These are phyloP conservation scores for Sminthurides aquaticus DNA, from an alignment of 2,888 invertebrate genomes.

Conservation along the genomic window DNA sequence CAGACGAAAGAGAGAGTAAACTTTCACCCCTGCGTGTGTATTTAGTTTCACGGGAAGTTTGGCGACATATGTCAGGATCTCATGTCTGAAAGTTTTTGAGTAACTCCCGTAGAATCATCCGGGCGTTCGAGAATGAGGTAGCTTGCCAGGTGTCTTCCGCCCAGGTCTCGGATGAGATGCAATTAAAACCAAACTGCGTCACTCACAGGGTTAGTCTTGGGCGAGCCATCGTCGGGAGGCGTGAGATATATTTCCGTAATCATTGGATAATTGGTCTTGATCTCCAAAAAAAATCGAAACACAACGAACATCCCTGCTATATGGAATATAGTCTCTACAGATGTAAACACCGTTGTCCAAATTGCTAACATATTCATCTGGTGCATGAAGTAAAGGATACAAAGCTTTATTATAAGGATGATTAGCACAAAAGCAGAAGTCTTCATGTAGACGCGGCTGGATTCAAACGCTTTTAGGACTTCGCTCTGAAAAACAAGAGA, in stretches of 20 bases:
- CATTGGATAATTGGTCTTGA: constrained; percentile 17
- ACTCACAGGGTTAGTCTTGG: constrained; percentile 18
- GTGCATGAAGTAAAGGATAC: constrained; percentile 22
- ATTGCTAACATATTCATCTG: constrained; percentile 18
- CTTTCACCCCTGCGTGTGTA: no score
- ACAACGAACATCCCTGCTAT: constrained; percentile 5
- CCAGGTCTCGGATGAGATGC: no score
- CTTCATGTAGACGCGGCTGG: constrained; percentile 20
- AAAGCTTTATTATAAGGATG: constrained; percentile 15
- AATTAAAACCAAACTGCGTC: constrained; percentile 26
- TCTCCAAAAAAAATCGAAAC: constrained; percentile 13
- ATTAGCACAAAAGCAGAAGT: constrained; percentile 18
- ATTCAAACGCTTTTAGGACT: constrained; percentile 14
- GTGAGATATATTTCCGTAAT: constrained; percentile 21
- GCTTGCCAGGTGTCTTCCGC: no score
- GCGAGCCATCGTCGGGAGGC: constrained; percentile 9
- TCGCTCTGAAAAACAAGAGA: no score
- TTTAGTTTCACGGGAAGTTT: no score
- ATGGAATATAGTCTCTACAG: constrained; percentile 7
- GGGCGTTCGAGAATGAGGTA: no score
- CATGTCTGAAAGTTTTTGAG: no score
- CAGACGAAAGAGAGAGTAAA: no score
- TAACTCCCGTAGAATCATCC: no score
- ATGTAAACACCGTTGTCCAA: constrained; percentile 13
- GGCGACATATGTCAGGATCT: no score